phyloP scores from a whole-genome alignment of 2,113 vertebrate genomes.

The Pan paniscus region DNA sequence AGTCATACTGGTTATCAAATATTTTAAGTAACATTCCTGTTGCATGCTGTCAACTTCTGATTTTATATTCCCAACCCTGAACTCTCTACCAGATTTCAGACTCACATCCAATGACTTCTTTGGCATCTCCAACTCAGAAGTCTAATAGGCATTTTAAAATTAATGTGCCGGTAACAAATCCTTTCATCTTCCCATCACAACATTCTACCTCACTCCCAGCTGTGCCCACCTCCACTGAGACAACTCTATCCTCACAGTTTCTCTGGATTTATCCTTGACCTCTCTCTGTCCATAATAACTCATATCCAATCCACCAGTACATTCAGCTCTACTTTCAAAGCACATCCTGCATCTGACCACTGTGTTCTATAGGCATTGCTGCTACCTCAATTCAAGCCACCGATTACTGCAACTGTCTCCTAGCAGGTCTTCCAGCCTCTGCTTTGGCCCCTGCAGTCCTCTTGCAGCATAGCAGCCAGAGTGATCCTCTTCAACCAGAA shows the following conservation, averaged over 20 bases:
- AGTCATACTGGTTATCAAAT: neutral
- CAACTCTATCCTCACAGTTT: neutral
- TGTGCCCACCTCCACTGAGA: neutral
- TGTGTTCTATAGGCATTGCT: too few relatives aligned
- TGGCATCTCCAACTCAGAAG: neutral
- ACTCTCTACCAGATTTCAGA: neutral
- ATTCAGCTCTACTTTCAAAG: neutral
- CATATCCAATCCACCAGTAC: neutral
- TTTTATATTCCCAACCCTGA: neutral
- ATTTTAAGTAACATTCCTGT: slow-evolving; percentile 12
- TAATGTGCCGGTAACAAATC: neutral
- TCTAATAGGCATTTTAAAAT: neutral
- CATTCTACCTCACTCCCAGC: neutral
- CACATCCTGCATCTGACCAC: neutral
- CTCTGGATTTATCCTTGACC: neutral
- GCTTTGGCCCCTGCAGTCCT: neutral
- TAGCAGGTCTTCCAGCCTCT: neutral
- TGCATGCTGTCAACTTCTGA: neutral
- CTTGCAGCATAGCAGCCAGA: neutral
- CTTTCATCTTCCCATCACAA: neutral
- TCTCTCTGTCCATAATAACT: neutral
- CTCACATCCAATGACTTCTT: neutral
- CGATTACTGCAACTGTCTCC: neutral
- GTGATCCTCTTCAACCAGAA: neutral
- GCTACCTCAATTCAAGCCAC: neutral